phyloP scores from a whole-genome alignment of 2,888 invertebrate species.

The Xestoiulus laeticollis region DNA sequence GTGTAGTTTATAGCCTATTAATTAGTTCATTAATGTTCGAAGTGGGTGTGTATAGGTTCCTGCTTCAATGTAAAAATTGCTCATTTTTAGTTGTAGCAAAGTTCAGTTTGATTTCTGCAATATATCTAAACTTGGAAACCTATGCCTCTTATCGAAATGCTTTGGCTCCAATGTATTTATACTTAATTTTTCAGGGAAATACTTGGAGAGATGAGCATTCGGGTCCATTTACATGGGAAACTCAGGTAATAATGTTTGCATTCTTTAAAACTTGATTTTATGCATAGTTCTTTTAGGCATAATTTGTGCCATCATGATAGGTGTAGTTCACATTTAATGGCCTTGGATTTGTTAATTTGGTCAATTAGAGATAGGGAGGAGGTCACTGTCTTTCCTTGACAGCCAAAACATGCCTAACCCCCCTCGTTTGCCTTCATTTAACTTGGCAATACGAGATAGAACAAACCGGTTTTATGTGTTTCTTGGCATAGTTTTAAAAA shows the following conservation, averaged over 20 bases:
- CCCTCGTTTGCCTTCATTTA: neutral
- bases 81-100: too few relatives aligned
- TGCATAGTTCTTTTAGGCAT: neutral
- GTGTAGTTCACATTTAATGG: neutral
- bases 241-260: slow-evolving; percentile 64
- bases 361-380: neutral
- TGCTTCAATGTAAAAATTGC: too few relatives aligned
- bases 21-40: too few relatives aligned
- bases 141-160: too few relatives aligned
- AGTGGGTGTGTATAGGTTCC: too few relatives aligned
- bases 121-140: neutral
- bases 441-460: neutral
- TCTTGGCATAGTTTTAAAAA: neutral
- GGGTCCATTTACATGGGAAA: slow-evolving; percentile 85
- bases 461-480: neutral
- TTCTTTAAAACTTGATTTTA: neutral
- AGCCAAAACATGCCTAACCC: neutral
- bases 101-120: neutral
- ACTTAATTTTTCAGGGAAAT: slow-evolving; percentile 64
- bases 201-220: slow-evolving; percentile 83
- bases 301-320: neutral
- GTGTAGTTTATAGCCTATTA: too few relatives aligned
- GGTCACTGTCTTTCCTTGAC: slow-evolving; percentile 33
- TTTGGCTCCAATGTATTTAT: too few relatives aligned
- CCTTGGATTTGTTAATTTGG: neutral